A percentile compares a stretch with the other conserved stretches of the same genome.
Evolutionary conservation across 2,797 vertebrate genomes (phyloP).

Genomic region (Chelon auratus): DNA sequence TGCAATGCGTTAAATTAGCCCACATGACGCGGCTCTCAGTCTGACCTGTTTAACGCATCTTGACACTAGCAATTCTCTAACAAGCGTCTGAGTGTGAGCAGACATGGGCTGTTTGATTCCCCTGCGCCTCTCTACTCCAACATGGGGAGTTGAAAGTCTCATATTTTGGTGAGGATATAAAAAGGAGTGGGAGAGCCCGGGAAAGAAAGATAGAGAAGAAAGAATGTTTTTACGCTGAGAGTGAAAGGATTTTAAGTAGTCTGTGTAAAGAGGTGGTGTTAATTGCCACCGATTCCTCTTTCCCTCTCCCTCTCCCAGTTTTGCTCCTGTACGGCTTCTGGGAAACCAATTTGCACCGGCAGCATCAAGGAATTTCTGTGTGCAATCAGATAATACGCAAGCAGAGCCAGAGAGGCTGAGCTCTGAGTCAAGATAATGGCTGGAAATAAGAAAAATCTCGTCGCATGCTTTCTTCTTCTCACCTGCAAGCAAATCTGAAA

Average conservation of each 20-base stretch:
- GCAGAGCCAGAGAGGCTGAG: conserved; percentile 59
- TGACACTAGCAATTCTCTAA: conserved; percentile 70
- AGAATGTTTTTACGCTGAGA: conserved; percentile 32
- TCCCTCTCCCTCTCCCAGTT: conserved; percentile 22
- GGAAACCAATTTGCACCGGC: conserved; percentile 65
- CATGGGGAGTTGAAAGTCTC: conserved; percentile 66
- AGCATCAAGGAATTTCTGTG: conserved; percentile 63
- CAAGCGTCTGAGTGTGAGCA: conserved; percentile 55
- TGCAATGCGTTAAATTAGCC: conserved; percentile 72
- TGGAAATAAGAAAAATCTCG: conserved; percentile 67
- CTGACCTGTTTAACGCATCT: conserved; percentile 73
- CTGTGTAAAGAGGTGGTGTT: conserved; percentile 68
- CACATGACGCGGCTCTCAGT: conserved; percentile 53
- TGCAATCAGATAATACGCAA: conserved; percentile 73
- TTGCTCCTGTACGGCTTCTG: conserved; percentile 43
- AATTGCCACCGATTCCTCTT: conserved; percentile 71
- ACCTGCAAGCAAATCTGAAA: conserved; percentile 66
- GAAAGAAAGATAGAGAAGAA: conserved; percentile 40
- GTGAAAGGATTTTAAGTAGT: conserved; percentile 68
- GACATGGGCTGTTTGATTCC: conserved; percentile 57
- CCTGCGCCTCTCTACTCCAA: conserved; percentile 34
- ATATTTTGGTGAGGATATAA: conserved; percentile 57
- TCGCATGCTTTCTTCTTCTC: conserved; percentile 55
- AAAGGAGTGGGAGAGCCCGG: conserved; percentile 50
- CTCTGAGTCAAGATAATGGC: conserved; percentile 66